These are phyloP conservation scores for Austrolebias charrua DNA, from an alignment of 2,797 vertebrate species.

Conservation along the genomic window DNA sequence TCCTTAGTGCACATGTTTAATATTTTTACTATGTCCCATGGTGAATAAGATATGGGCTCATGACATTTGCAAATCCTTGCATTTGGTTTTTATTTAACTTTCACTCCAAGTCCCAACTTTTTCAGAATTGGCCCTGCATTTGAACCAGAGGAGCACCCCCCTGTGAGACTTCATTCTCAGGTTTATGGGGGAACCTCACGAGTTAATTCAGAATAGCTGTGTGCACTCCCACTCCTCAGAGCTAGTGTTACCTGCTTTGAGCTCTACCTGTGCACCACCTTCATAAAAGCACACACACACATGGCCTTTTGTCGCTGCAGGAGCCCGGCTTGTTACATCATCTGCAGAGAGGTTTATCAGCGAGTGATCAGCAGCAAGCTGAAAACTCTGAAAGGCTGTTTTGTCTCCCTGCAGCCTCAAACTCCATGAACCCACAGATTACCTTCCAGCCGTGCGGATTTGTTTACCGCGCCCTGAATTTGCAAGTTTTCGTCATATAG, in stretches of 20 bases:
- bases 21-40: too few relatives aligned
- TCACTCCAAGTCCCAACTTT: too few relatives aligned
- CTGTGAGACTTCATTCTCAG: too few relatives aligned
- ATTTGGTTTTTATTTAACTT: too few relatives aligned
- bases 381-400: constrained; percentile 83
- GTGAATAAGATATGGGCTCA: too few relatives aligned
- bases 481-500: constrained; percentile 73
- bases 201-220: neutral
- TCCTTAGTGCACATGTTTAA: too few relatives aligned
- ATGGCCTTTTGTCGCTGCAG: constrained; percentile 54
- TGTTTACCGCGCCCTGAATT: constrained; percentile 79
- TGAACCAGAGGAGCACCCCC: too few relatives aligned
- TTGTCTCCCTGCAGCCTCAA: constrained; percentile 81
- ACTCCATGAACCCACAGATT: constrained; percentile 76
- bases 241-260: constrained; percentile 19
- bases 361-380: constrained; percentile 72
- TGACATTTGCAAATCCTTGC: too few relatives aligned
- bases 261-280: constrained; percentile 24
- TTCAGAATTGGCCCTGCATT: too few relatives aligned
- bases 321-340: constrained; percentile 77
- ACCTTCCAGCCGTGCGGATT: constrained; percentile 75
- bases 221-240: neutral
- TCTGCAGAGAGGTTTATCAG: constrained; percentile 74
- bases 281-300: constrained; percentile 42
- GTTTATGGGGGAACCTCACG: too few relatives aligned